These are phyloP conservation scores for Nothocercus julius DNA, from an alignment of 2,113 vertebrate species.

Conservation along the genomic window DNA sequence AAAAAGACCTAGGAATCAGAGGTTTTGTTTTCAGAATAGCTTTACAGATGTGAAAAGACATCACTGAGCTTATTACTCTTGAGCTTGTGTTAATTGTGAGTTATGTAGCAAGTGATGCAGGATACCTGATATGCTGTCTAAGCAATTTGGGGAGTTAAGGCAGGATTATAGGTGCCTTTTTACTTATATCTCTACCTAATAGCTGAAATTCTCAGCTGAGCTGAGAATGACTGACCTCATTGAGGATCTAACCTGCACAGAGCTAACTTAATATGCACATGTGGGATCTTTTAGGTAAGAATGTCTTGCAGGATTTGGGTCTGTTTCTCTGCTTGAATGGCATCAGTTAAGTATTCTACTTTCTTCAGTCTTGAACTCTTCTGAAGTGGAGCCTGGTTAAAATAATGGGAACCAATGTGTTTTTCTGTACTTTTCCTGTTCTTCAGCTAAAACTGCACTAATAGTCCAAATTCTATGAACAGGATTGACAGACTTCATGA, in stretches of 20 bases:
- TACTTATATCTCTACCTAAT: neutral
- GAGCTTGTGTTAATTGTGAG: neutral
- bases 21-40: neutral
- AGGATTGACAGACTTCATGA: neutral
- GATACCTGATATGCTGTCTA: neutral
- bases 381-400: neutral
- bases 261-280: neutral
- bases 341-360: neutral
- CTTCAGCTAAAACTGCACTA: constrained; percentile 2
- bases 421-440: neutral
- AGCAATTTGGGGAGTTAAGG: neutral
- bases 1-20: constrained; percentile 7
- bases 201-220: neutral
- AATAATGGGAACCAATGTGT: neutral
- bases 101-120: neutral
- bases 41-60: neutral
- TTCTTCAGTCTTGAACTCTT: neutral
- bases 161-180: neutral
- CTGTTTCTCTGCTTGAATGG: neutral
- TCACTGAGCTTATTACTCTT: neutral
- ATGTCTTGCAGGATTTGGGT: neutral
- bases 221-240: neutral
- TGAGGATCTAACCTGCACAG: neutral
- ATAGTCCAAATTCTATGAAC: constrained; percentile 2
- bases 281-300: neutral